Evolutionary conservation across 2,113 vertebrate genomes (phyloP).

Genomic region (Zosterops hypoxanthus): DNA sequence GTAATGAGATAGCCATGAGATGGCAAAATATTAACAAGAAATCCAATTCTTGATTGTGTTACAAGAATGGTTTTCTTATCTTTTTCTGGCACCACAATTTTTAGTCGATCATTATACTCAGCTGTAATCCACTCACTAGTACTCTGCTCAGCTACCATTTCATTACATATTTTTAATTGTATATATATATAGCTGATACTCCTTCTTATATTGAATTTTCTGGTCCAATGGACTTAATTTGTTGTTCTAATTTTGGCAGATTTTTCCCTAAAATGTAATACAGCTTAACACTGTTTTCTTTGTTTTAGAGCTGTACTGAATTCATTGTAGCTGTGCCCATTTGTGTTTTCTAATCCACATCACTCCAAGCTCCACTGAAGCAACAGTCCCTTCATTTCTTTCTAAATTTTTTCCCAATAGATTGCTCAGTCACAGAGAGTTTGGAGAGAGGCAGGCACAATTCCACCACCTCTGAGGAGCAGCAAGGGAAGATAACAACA

Average conservation of each 20-base stretch:
- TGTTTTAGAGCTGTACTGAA: conserved; percentile 61
- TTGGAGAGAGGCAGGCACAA: background rate
- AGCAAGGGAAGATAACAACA: background rate
- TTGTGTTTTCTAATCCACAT: conserved; percentile 58
- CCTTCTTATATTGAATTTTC: conserved; percentile 73
- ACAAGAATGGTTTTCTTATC: conserved; percentile 30
- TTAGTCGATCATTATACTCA: background rate
- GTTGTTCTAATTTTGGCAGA: conserved; percentile 62
- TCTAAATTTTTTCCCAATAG: conserved; percentile 12
- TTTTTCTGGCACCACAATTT: conserved; percentile 26
- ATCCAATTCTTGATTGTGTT: conserved; percentile 9
- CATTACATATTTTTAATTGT: conserved; percentile 45
- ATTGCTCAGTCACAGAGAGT: background rate
- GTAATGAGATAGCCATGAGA: background rate
- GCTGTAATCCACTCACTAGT: background rate
- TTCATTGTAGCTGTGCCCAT: conserved; percentile 52
- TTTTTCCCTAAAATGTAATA: conserved; percentile 59
- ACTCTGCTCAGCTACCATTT: conserved; percentile 23
- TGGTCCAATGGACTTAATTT: conserved; percentile 69
- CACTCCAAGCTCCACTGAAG: conserved; percentile 53
- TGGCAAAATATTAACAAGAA: conserved; percentile 33
- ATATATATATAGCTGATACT: conserved; percentile 23
- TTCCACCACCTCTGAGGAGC: background rate
- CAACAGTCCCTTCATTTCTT: conserved; percentile 51
- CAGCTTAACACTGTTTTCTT: conserved; percentile 56